Percentiles rank a stretch among this genome's conserved stretches.
phyloP scores from a whole-genome alignment of 2,888 invertebrate species.

The Diadromus collaris region DNA sequence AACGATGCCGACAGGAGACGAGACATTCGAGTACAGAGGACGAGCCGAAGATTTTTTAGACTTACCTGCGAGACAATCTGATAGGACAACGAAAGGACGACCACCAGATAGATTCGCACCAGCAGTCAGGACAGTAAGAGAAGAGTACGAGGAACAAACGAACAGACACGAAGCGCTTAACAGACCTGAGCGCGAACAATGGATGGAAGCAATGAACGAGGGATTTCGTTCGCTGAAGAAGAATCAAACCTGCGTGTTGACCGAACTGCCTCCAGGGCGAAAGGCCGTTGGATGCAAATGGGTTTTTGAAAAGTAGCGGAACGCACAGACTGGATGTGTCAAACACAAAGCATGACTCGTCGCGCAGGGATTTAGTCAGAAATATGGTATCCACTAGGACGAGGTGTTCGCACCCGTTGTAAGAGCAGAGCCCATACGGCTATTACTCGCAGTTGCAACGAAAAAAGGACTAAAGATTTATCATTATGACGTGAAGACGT shows the following conservation, averaged over 20 bases:
- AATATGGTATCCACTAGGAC: conserved; percentile 65
- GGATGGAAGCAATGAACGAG: conserved; percentile 35
- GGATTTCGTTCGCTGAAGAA: conserved; percentile 30
- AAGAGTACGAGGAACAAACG: conserved; percentile 30
- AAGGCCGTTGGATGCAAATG: conserved; percentile 66
- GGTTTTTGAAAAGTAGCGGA: conserved; percentile 64
- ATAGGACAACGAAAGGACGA: conserved; percentile 29
- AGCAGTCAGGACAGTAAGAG: conserved; percentile 17
- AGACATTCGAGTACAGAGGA: neutral
- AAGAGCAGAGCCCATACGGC: conserved; percentile 58
- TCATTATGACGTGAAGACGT: conserved; percentile 65
- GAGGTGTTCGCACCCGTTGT: conserved; percentile 69
- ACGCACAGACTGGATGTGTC: conserved; percentile 47
- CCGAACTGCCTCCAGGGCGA: conserved; percentile 54
- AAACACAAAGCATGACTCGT: conserved; percentile 68
- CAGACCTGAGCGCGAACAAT: conserved; percentile 4
- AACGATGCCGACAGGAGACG: neutral
- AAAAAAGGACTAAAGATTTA: conserved; percentile 51
- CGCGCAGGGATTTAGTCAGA: conserved; percentile 65
- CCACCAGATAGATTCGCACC: conserved; percentile 39
- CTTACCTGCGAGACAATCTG: conserved; percentile 7
- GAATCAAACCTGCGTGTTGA: conserved; percentile 33
- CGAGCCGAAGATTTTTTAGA: neutral
- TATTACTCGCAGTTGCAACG: conserved; percentile 61
- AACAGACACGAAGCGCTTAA: conserved; percentile 32